These are phyloP conservation scores for Philereme transversata DNA, from an alignment of 2,888 invertebrate species.

Conservation along the genomic window DNA sequence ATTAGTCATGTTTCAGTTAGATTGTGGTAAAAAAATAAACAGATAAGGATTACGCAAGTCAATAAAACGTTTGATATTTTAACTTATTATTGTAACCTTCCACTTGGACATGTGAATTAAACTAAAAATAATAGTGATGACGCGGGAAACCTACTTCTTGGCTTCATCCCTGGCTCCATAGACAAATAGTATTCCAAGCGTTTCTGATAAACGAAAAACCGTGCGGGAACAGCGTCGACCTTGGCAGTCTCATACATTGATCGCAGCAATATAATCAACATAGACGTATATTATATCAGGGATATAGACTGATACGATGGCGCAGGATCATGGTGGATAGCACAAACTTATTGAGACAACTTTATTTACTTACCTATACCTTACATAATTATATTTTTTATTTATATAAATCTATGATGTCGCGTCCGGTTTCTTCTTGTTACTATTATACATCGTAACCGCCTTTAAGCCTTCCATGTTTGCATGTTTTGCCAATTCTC, in stretches of 20 bases:
- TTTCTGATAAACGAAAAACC: too few species aligned
- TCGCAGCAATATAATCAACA: too few species aligned
- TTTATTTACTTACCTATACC: neutral
- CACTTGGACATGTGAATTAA: conserved; percentile 45
- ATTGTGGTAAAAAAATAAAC: conserved; percentile 7
- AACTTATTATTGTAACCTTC: conserved; percentile 47
- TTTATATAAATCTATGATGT: too few species aligned
- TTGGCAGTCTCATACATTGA: too few species aligned
- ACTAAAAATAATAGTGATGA: conserved; percentile 57
- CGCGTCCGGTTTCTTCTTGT: neutral
- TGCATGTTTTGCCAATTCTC: conserved; percentile 89
- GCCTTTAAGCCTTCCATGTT: conserved; percentile 87
- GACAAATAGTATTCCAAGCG: too few species aligned
- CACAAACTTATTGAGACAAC: neutral
- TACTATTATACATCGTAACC: conserved; percentile 58
- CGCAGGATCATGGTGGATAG: too few species aligned
- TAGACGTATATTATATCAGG: too few species aligned
- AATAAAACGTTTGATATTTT: conserved; percentile 36
- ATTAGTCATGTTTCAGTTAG: neutral
- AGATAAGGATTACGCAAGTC: conserved; percentile 27
- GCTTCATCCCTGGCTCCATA: too few species aligned
- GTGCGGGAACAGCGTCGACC: too few species aligned
- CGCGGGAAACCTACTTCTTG: conserved; percentile 47
- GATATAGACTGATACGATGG: too few species aligned
- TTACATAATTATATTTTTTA: too few species aligned